Conservation (phyloP, 2,888 invertebrate species). For the Oasisia sp. region DNA sequence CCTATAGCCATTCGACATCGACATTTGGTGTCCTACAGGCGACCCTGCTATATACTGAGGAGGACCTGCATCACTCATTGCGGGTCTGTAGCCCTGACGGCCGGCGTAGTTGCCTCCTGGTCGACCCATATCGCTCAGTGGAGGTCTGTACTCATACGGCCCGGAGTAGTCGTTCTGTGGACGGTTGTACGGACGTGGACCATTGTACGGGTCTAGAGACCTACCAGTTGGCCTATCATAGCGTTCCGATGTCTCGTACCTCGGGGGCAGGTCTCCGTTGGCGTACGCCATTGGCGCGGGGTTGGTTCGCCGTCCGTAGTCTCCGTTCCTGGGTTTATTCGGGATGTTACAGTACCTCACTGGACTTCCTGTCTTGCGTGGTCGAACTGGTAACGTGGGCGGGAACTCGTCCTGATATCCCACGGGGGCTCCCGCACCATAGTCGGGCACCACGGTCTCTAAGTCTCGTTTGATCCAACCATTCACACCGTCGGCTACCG, state of each 20-base stretch:
- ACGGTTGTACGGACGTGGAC: neutral
- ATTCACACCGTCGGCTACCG: neutral
- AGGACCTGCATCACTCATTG: neutral
- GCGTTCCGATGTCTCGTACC: neutral
- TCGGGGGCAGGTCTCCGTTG: neutral
- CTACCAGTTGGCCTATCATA: neutral
- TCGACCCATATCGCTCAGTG: neutral
- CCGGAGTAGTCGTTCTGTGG: neutral
- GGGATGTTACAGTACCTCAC: neutral
- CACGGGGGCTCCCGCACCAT: neutral
- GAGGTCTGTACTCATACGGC: neutral
- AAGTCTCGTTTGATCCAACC: neutral
- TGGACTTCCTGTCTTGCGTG: neutral
- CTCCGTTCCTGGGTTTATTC: neutral
- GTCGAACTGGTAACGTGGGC: neutral
- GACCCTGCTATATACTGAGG: no score
- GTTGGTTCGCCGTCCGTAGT: neutral
- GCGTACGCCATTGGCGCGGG: neutral
- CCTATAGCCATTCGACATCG: no score
- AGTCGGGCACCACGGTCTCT: neutral
- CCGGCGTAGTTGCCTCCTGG: neutral
- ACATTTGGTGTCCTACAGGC: no score
- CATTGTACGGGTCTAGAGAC: neutral
- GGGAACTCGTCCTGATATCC: neutral
- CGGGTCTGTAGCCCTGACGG: neutral